phyloP scores from a whole-genome alignment of 2,888 invertebrate species.

The Octonoba sinensis region DNA sequence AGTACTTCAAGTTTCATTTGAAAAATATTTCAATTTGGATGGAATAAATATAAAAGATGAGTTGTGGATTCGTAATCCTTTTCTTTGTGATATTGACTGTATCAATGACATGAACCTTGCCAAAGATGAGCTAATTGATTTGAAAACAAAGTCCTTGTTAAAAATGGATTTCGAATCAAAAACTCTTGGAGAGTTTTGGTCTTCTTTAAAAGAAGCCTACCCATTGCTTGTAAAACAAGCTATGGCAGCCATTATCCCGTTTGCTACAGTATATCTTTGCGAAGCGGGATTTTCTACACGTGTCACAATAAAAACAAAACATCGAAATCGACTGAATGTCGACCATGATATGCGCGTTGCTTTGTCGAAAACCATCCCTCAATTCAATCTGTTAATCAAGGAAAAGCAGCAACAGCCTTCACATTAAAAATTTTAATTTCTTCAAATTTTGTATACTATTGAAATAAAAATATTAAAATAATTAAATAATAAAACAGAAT shows the following conservation, averaged over 20 bases:
- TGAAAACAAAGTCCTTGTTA: constrained; percentile 48
- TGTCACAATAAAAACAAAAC: constrained; percentile 15
- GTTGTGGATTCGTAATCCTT: constrained; percentile 42
- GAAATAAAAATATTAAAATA: constrained; percentile 41
- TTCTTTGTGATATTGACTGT: constrained; percentile 45
- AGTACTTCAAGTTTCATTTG: too few species aligned
- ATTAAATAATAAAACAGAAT: constrained; percentile 28
- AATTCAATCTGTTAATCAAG: constrained; percentile 41
- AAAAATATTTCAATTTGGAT: too few species aligned
- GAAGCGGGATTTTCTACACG: constrained; percentile 12
- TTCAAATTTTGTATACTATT: constrained; percentile 34
- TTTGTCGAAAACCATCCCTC: constrained; percentile 42
- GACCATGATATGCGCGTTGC: constrained; percentile 42
- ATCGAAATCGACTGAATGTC: constrained; percentile 21
- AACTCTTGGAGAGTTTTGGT: too few species aligned
- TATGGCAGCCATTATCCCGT: too few species aligned
- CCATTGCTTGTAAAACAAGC: too few species aligned
- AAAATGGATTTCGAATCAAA: constrained; percentile 46
- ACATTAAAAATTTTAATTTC: constrained; percentile 40
- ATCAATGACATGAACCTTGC: constrained; percentile 46
- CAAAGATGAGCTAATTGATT: constrained; percentile 45
- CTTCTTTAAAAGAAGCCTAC: too few species aligned
- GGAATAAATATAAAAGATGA: constrained; percentile 40
- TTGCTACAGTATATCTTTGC: too few species aligned
- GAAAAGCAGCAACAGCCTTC: constrained; percentile 40